Conservation (phyloP, 2,113 vertebrate genomes). For the Cyanistes caeruleus region DNA sequence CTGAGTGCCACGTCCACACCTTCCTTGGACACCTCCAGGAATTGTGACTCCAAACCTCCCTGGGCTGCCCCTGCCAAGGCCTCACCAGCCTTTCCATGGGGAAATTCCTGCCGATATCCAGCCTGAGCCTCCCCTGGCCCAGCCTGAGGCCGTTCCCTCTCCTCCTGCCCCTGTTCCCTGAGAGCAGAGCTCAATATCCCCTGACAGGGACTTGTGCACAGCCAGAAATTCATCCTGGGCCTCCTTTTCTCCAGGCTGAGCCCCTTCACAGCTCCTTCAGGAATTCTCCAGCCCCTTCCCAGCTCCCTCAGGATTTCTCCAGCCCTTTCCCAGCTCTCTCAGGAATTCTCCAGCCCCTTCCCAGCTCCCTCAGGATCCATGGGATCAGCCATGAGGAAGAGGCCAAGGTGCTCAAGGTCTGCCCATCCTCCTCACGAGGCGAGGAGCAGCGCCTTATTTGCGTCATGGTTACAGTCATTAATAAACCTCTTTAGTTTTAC, state of each 20-base stretch:
- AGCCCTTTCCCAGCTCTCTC: background rate
- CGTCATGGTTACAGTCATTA: accelerated
- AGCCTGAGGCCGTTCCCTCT: background rate
- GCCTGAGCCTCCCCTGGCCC: accelerated
- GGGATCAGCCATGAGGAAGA: accelerated
- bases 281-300: background rate
- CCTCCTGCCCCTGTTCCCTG: background rate
- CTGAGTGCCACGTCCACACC: accelerated
- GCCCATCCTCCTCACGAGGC: background rate
- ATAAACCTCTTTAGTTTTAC: background rate
- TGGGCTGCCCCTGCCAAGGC: accelerated
- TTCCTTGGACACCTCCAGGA: background rate
- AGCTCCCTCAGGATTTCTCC: background rate
- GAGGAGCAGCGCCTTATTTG: accelerated
- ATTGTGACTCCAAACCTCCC: background rate
- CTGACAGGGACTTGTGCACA: background rate
- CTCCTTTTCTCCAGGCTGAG: background rate
- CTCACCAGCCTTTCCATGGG: accelerated
- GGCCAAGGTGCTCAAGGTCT: accelerated
- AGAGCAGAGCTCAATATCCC: accelerated
- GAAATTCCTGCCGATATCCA: background rate
- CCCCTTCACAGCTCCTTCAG: background rate
- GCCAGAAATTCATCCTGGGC: accelerated
- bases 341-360: background rate
- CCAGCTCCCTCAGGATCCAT: background rate